Base-by-base conservation (phyloP, 2,888 invertebrate genomes). In the Mermis nigrescens region DNA sequence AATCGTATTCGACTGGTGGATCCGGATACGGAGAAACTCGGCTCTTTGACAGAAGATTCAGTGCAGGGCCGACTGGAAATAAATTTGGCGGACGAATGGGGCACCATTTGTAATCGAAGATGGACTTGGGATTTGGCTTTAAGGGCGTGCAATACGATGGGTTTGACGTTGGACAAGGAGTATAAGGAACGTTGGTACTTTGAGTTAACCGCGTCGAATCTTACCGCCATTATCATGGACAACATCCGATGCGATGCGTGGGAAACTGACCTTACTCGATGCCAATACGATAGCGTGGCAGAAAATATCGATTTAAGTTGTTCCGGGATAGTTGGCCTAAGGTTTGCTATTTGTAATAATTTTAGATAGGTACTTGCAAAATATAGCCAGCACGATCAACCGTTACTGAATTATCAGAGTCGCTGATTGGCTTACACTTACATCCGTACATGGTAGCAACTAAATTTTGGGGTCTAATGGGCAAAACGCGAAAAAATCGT, bases 61-160 rank as follows among this genome's bases (percentile, higher is more conserved):
- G 62, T 65, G 46, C 90, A 92, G 77, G 98, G 98, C 0, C 79
- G 92, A n/a, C 66, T 77, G 26, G 76, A 82, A 76, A 81, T 94
- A 0, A 81, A 82, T 68, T 77, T 92, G 7, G 82, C 85, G 61
- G 84, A 83, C 0, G 82, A 83, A 71, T 95, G 95, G 95, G 95
- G 95, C 38, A 94, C 94, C 0, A 87, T 98, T 0, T 98, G 98
- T 72, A 87, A 87, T 75, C 88, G 95, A 71, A 86, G 85, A 53
- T 98, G 95, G 92, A 90, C 84, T 52, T 83, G 87, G 26, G 79
- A 82, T 51, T 85, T 89, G 70, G 91, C 98, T 0, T 87, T 91
- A 0, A 76, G 95, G 55, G 90, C 87, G 1, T 98, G 98, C 69
- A 86, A 92, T 74, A 94, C 95, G 74, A 76, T 98, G 63, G 95